A percentile compares a stretch with the other conserved stretches of the same genome.
phyloP scores from a whole-genome alignment of 2,888 invertebrate genomes.

The Emmelina monodactyla region DNA sequence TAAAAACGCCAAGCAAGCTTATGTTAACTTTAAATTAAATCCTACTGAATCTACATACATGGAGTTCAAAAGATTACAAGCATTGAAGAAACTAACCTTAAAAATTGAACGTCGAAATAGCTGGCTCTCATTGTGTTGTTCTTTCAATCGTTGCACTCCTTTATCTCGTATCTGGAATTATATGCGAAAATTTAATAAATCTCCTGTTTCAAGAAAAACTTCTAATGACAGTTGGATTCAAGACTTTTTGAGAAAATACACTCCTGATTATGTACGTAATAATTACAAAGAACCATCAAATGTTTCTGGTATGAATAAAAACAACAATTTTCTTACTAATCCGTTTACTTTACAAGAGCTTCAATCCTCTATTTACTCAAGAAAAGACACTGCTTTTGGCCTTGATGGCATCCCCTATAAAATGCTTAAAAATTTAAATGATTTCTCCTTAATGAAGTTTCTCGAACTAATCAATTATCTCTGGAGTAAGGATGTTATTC shows the following conservation, averaged over 20 bases:
- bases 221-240: not conserved
- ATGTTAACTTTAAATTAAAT: slow-evolving; percentile 4
- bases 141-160: slow-evolving; percentile 7
- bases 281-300: no score
- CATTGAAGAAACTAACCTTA: slow-evolving; percentile 6
- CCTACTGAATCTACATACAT: not conserved
- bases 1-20: slow-evolving; percentile 4
- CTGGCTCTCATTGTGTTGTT: slow-evolving; percentile 3
- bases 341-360: slow-evolving; percentile 4
- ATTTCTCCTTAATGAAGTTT: slow-evolving; percentile 1
- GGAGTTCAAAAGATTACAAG: slow-evolving; percentile 7
- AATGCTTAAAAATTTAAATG: slow-evolving; percentile 2
- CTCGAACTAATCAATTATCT: slow-evolving; percentile 2
- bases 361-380: slow-evolving; percentile 2
- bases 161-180: slow-evolving; percentile 4
- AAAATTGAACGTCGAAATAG: slow-evolving; percentile 4
- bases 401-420: slow-evolving; percentile 1
- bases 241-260: slow-evolving; percentile 1
- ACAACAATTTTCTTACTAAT: slow-evolving; percentile 1
- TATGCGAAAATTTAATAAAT: slow-evolving; percentile 8
- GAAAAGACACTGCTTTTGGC: slow-evolving; percentile 6
- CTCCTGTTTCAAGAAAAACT: not conserved
- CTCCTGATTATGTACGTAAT: not conserved
- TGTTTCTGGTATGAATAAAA: not conserved
- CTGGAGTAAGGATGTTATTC: slow-evolving; percentile 6